Evolutionary conservation across 2,888 invertebrate genomes (phyloP), one percentile per base, ranked within the genome.

Genomic region (Craniophora ligustri): DNA sequence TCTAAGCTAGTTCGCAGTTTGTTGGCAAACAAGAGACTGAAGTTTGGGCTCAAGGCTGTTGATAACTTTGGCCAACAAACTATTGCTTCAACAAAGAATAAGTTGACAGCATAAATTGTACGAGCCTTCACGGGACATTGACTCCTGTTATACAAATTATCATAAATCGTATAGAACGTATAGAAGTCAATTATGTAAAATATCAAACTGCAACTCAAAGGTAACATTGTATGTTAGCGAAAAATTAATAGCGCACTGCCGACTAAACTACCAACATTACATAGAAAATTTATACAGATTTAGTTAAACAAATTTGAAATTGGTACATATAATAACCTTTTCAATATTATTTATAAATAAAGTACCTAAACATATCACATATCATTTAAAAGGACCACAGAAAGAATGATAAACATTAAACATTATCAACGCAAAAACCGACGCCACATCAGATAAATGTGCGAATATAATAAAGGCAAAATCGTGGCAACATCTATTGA

Each of bases 21-120:
- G 61, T 67, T 61, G 50, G 39, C 30, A 50, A 57, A 57, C 48
- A 67, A 57, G 50, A 61, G 34, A 30, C 21, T 34, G 6, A 58
- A 68, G 46, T 61, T 66, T 46, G 40, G 45, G 32, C 39, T n/a
- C 42, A 44, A 32, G 41, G 51, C 42, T 28, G 47, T 60, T 51
- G 36, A 61, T 46, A 57, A 61, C 41, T 61, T 46, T 35, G 11
- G n/a, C 53, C 31, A 47, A 44, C 14, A 55, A 71, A 71, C 62
- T 71, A 62, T 58, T 38, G 23, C 54, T 40, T 32, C 32, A 28
- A 30, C 23, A 39, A 53, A 48, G 31, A 65, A 56, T 19, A 58
- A 51, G 34, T 60, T 40, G 21, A 45, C 26, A 36, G 15, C 26
- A 47, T 51, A 50, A 35, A 57, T 41, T 47, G 15, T 49, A 49